phyloP scores from a whole-genome alignment of 2,113 vertebrate genomes.

The Cyprinodon variegatus region DNA sequence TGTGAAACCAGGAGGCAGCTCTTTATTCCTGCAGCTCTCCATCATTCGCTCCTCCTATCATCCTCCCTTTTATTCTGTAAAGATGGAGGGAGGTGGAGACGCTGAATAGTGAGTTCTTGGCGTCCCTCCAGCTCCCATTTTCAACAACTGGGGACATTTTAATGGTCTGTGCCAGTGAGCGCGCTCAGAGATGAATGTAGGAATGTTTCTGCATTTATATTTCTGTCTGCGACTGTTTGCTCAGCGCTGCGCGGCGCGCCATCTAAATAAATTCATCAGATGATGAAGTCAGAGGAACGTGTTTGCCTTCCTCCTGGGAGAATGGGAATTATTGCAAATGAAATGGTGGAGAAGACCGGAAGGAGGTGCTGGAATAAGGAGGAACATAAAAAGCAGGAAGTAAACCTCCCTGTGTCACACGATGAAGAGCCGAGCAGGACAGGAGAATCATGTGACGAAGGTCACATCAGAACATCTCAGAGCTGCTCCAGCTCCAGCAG shows the following conservation, averaged over 20 bases:
- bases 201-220: not conserved
- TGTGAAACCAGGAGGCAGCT: not conserved
- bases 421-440: constrained; percentile 10
- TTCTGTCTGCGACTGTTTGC: constrained; percentile 7
- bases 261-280: constrained; percentile 64
- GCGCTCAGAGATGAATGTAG: not conserved
- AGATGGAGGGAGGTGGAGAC: constrained; percentile 3
- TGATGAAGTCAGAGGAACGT: constrained; percentile 43
- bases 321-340: constrained; percentile 82
- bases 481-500: constrained; percentile 28
- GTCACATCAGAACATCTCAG: constrained; percentile 16
- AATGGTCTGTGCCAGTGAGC: constrained; percentile 21
- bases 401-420: not conserved
- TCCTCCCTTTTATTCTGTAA: not conserved
- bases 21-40: not conserved
- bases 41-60: not conserved
- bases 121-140: constrained; percentile 47
- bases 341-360: constrained; percentile 31
- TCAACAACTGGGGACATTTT: constrained; percentile 46
- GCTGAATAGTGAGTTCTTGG: constrained; percentile 42
- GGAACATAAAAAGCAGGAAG: constrained; percentile 1
- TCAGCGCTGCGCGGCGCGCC: constrained; percentile 5
- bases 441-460: constrained; percentile 34
- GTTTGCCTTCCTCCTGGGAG: constrained; percentile 73
- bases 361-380: constrained; percentile 52